Percentiles rank a stretch among this genome's conserved stretches.
phyloP scores from a whole-genome alignment of 2,888 invertebrate genomes.

The Euzetes globulus region DNA sequence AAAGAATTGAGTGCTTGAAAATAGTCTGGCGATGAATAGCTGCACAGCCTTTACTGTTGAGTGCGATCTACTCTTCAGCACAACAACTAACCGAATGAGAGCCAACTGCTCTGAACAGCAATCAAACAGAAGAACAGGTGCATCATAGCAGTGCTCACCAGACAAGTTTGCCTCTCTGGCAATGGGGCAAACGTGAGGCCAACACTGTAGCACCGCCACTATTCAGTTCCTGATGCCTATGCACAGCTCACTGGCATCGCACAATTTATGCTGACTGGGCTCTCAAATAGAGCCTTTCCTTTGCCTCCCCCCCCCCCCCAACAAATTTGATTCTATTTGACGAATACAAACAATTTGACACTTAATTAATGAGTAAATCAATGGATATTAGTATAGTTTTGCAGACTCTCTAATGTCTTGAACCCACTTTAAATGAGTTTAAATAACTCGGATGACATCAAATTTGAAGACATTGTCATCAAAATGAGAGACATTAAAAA shows the following conservation, averaged over 20 bases:
- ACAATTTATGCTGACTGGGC: too few relatives aligned
- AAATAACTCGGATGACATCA: too few relatives aligned
- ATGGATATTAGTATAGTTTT: too few relatives aligned
- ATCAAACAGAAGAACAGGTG: constrained; percentile 11
- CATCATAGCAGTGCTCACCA: constrained; percentile 1
- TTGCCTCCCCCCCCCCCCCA: neutral
- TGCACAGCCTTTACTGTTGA: neutral
- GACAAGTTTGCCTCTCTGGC: constrained; percentile 16
- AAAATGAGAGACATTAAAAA: too few relatives aligned
- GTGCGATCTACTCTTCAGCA: constrained; percentile 9
- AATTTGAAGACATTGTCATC: too few relatives aligned
- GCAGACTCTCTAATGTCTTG: too few relatives aligned
- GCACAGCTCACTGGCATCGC: neutral
- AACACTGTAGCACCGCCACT: neutral
- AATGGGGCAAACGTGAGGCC: constrained; percentile 1
- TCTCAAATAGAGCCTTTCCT: neutral
- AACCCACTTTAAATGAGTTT: too few relatives aligned
- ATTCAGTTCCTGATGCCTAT: constrained; percentile 10
- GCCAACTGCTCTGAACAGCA: constrained; percentile 8
- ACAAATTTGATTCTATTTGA: too few relatives aligned
- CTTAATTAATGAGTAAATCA: too few relatives aligned
- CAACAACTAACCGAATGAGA: constrained; percentile 24
- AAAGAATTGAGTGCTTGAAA: too few relatives aligned
- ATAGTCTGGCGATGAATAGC: neutral
- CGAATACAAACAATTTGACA: too few relatives aligned